A percentile compares a stretch with the other conserved stretches of the same genome.
These are phyloP conservation scores for Collichthys lucidus DNA, from an alignment of 2,113 vertebrate species.

Conservation along the genomic window DNA sequence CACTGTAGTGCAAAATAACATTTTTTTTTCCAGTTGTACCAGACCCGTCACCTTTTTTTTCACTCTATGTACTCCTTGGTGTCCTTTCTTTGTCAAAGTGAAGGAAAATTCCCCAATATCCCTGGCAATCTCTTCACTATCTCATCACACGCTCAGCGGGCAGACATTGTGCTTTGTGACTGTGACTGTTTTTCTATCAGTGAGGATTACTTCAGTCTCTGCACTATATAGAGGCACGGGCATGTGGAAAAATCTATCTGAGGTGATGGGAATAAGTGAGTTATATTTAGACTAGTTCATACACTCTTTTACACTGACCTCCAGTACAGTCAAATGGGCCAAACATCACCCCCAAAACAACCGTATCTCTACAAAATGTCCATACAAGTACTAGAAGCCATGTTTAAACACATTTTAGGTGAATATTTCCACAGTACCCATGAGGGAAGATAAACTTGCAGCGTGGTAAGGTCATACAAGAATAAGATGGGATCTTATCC, in stretches of 20 bases:
- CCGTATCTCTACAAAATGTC: no score
- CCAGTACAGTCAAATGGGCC: no score
- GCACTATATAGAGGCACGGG: background rate
- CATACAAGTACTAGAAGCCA: no score
- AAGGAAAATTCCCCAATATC: slow-evolving; percentile 47
- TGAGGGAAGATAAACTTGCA: no score
- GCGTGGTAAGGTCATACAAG: no score
- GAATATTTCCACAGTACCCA: no score
- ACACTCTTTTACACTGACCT: background rate
- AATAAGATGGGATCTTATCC: no score
- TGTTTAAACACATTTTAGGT: no score
- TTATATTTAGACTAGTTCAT: background rate
- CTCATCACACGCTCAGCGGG: slow-evolving; percentile 65
- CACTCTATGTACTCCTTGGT: slow-evolving; percentile 5
- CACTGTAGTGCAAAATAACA: slow-evolving; percentile 10
- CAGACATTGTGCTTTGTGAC: slow-evolving; percentile 44
- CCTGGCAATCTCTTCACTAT: slow-evolving; percentile 35
- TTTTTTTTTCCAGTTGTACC: background rate
- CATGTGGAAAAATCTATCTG: slow-evolving; percentile 11
- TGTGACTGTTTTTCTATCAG: slow-evolving; percentile 60
- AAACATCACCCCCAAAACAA: no score
- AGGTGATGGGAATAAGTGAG: background rate
- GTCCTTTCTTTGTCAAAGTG: slow-evolving; percentile 45
- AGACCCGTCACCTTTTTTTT: slow-evolving; percentile 30
- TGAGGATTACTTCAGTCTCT: slow-evolving; percentile 52